phyloP scores from a whole-genome alignment of 2,888 invertebrate species.

The Folsomia manolachei region DNA sequence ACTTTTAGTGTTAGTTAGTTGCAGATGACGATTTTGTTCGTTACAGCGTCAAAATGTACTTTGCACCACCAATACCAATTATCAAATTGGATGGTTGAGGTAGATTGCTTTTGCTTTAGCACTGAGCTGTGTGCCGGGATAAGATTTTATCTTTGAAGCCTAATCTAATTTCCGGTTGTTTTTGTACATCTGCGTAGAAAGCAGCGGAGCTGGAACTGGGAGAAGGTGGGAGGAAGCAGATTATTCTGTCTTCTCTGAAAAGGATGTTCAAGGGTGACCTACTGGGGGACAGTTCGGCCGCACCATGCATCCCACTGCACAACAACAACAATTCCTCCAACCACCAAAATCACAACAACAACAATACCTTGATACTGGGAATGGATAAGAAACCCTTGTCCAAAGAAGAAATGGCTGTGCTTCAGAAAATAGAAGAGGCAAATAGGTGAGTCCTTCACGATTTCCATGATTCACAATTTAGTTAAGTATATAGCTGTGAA shows the following conservation, averaged over 20 bases:
- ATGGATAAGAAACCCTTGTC: slow-evolving; percentile 51
- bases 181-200: slow-evolving; percentile 5
- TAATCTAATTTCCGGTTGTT: too few relatives aligned
- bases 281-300: slow-evolving; percentile 36
- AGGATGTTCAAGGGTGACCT: slow-evolving; percentile 49
- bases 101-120: not conserved
- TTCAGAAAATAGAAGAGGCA: slow-evolving; percentile 93
- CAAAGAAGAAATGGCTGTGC: slow-evolving; percentile 77
- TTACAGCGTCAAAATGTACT: too few relatives aligned
- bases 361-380: slow-evolving; percentile 48
- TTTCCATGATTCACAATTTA: too few relatives aligned
- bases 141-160: too few relatives aligned
- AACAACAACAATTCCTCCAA: slow-evolving; percentile 48
- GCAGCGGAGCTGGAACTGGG: slow-evolving; percentile 11
- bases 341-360: slow-evolving; percentile 42
- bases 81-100: not conserved
- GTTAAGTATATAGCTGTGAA: too few relatives aligned
- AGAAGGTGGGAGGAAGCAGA: slow-evolving; percentile 2
- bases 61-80: too few relatives aligned
- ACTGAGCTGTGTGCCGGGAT: too few relatives aligned
- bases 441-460: slow-evolving; percentile 67
- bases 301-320: slow-evolving; percentile 43
- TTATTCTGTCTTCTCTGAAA: slow-evolving; percentile 25
- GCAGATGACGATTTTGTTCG: too few relatives aligned
- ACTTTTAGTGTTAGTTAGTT: too few relatives aligned